phyloP scores from a whole-genome alignment of 2,113 vertebrate genomes.

The Triplophysa tibetana region DNA sequence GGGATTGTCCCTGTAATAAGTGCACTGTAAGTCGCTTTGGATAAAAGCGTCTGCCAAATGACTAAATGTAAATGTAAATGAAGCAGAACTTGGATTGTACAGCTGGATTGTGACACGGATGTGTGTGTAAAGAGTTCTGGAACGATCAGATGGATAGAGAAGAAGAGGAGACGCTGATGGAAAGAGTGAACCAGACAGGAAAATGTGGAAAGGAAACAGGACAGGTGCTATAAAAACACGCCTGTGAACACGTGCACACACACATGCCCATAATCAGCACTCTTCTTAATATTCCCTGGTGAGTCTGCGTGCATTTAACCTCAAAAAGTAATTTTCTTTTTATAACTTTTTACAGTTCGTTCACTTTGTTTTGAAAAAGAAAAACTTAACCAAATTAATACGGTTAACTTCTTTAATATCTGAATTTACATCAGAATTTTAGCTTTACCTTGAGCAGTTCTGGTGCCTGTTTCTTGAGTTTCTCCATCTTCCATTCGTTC shows the following conservation, averaged over 20 bases:
- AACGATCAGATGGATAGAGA: background rate
- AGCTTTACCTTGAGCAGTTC: constrained; percentile 81
- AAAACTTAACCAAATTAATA: too few relatives aligned
- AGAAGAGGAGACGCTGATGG: background rate
- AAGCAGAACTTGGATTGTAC: background rate
- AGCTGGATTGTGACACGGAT: background rate
- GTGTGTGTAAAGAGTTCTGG: background rate
- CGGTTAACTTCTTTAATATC: too few relatives aligned
- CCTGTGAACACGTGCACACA: background rate
- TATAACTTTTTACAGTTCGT: too few relatives aligned
- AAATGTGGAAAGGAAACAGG: background rate
- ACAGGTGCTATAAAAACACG: constrained; percentile 17
- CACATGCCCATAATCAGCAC: background rate
- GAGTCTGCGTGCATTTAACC: background rate
- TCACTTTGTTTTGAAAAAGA: too few relatives aligned
- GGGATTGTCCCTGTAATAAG: too few relatives aligned
- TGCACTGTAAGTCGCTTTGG: too few relatives aligned
- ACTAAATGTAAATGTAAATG: too few relatives aligned
- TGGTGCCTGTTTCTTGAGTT: constrained; percentile 91
- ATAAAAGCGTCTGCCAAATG: too few relatives aligned
- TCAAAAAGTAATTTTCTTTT: too few relatives aligned
- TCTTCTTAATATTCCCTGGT: background rate
- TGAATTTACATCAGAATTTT: too few relatives aligned
- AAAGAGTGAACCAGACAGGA: constrained; percentile 16
- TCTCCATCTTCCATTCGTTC: constrained; percentile 97